Base-by-base conservation (phyloP, 2,113 vertebrate genomes). In the Pavo muticus region DNA sequence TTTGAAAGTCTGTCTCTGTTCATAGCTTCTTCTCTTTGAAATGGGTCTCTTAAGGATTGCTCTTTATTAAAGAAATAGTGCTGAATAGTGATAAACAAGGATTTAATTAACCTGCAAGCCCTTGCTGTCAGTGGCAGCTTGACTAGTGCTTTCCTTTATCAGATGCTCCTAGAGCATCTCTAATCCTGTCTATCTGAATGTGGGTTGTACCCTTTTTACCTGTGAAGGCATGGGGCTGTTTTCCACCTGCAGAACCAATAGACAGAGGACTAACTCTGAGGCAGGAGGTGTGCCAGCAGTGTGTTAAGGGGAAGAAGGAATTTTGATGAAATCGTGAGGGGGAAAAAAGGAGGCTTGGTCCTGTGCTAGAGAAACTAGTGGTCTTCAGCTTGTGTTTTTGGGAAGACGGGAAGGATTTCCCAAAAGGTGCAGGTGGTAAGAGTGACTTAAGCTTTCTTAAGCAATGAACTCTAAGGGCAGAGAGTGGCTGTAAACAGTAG, bases 281-380 rank as follows among this genome's bases (percentile, higher is more conserved):
- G 13, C 1, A 2, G n/a, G 48, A 79, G 39, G 9, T 19, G 8
- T 0, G 1, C 30, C 65, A 24, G 25, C 18, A 39, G 18, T 18
- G 12, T 9, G 14, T 23, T 81, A 47, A 67, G 13, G 52, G 23
- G 21, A 56, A 69, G 32, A 27, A 40, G 6, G 20, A 61, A 45
- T 69, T 71, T 47, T 80, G n/a, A n/a, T 4, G 18, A 15, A 20
- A 20, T 0, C 25, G 29, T 2, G 5, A 65, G 7, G 59, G 42
- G 42, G 45, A 21, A 76, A 35, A 75, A 69, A 27, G 25, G 74
- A 70, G 47, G 5, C 7, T 90, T 6, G 42, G 18, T 50, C 9
- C 6, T 67, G 5, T 16, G 21, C 19, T 67, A 50, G 57, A 50
- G 21, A 67, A 64, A 35, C 61, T 11, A 42, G 25, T 25, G 18